A percentile compares a stretch with the other conserved stretches of the same genome.
These are phyloP conservation scores for Fratercula arctica DNA, from an alignment of 2,797 vertebrate genomes.

Conservation along the genomic window DNA sequence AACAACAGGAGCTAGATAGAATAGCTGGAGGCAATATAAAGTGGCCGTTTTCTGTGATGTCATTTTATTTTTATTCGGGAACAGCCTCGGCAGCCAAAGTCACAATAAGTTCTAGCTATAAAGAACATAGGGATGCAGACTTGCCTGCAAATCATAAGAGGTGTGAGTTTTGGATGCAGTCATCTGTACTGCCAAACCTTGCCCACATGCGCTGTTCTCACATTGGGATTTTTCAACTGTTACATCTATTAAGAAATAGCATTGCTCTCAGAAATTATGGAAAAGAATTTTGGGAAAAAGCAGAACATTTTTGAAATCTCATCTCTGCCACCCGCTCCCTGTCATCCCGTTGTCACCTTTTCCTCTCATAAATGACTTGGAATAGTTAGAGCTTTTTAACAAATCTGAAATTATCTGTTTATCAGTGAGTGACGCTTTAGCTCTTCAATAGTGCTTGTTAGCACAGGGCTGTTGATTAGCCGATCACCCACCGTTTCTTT, in stretches of 20 bases:
- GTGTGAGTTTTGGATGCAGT: not conserved
- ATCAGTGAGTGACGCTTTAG: not conserved
- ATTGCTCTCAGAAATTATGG: not conserved
- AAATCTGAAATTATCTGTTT: not conserved
- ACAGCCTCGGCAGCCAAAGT: not conserved
- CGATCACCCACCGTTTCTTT: not conserved
- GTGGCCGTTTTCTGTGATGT: not conserved
- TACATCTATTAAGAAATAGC: not conserved
- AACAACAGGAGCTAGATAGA: not conserved
- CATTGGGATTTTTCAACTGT: not conserved
- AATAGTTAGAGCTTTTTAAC: not conserved
- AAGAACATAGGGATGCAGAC: not conserved
- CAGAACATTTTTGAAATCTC: not conserved
- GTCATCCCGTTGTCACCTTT: not conserved
- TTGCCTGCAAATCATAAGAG: not conserved
- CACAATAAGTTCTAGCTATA: not conserved
- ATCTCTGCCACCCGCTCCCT: rapidly evolving
- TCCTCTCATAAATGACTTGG: not conserved
- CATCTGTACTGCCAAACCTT: not conserved
- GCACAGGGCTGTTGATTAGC: not conserved
- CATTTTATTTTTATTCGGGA: not conserved
- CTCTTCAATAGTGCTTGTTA: not conserved
- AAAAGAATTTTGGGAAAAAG: not conserved
- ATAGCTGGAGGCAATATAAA: not conserved
- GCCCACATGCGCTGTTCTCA: not conserved